Base-by-base conservation (phyloP, 2,797 vertebrate species). In the Emys orbicularis region DNA sequence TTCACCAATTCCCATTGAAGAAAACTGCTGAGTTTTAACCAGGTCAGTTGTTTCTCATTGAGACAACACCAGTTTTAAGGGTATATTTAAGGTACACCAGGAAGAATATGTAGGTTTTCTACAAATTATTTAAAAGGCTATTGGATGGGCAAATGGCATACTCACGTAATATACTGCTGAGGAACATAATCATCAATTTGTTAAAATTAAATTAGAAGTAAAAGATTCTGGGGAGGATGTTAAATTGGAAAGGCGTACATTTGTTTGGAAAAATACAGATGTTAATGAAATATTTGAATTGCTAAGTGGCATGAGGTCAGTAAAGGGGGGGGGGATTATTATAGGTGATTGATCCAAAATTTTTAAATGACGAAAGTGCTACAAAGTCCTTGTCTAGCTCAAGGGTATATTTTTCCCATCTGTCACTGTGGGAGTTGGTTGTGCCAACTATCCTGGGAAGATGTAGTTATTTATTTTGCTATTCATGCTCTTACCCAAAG, bases 1-100 rank as follows among this genome's bases (percentile, higher is more conserved):
- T 5, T 5, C 34, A n/a, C 61, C 18, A 65, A n/a, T 19, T 18
- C 16, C 59, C 61, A 65, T n/a, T n/a, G 34, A 65, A n/a, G 34
- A n/a, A 65, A 65, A 65, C 61, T 34, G 34, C 5, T 59, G 12
- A 59, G 57, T 29, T 29, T 29, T 59, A 59, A 13, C 12, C 29
- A 31, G 50, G 49, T 54, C 41, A 41, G 53, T 49, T 87, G 61
- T 53, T 88, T 37, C 41, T 47, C 29, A 79, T 16, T 34, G n/a
- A 81, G 87, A 47, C 19, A 7, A 9, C 6, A 34, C 31, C 50
- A 2, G 11, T 2, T 44, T 9, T 23, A 23, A 41, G 49, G 83
- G 80, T 68, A 87, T 94, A 87, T 89, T 85, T 81, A 79, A 44
- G 83, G 80, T 47, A 57, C 21, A n/a, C 93, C 61, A 83, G 76